phyloP scores from a whole-genome alignment of 2,113 vertebrate species.

The human (Homo sapiens) region DNA sequence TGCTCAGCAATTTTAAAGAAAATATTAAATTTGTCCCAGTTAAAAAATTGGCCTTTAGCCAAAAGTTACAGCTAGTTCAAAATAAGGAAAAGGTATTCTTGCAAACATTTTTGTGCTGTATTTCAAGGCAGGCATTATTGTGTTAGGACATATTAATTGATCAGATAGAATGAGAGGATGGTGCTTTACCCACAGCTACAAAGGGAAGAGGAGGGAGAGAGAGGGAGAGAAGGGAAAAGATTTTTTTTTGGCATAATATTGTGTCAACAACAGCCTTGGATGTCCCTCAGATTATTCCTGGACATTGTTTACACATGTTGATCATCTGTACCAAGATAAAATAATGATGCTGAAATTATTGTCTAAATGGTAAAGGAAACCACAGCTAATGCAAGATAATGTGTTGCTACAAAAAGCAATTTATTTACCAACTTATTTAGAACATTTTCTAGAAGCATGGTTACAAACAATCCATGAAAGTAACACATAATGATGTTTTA shows the following conservation, averaged over 20 bases:
- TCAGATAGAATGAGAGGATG: not conserved
- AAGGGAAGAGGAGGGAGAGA: not conserved
- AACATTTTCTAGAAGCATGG: not conserved
- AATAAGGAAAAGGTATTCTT: constrained; percentile 35
- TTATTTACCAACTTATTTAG: not conserved
- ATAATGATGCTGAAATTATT: not conserved
- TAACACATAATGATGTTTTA: constrained; percentile 51
- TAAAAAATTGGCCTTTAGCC: constrained; percentile 60
- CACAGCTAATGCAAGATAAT: not conserved
- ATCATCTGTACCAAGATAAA: not conserved
- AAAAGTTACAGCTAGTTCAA: constrained; percentile 65
- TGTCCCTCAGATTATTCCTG: not conserved
- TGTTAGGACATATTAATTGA: constrained; percentile 43
- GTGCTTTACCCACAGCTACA: not conserved
- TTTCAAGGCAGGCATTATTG: constrained; percentile 53
- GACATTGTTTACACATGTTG: not conserved
- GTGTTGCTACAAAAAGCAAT: not conserved
- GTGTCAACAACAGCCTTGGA: not conserved
- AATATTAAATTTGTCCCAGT: constrained; percentile 67
- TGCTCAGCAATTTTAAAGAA: constrained; percentile 59
- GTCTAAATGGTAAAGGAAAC: not conserved
- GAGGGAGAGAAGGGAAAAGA: not conserved
- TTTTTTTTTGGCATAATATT: not conserved
- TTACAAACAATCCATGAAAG: constrained; percentile 37
- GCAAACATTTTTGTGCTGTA: constrained; percentile 17